Conservation (phyloP, 1,140 invertebrate species). For the Megalopta genalis region DNA sequence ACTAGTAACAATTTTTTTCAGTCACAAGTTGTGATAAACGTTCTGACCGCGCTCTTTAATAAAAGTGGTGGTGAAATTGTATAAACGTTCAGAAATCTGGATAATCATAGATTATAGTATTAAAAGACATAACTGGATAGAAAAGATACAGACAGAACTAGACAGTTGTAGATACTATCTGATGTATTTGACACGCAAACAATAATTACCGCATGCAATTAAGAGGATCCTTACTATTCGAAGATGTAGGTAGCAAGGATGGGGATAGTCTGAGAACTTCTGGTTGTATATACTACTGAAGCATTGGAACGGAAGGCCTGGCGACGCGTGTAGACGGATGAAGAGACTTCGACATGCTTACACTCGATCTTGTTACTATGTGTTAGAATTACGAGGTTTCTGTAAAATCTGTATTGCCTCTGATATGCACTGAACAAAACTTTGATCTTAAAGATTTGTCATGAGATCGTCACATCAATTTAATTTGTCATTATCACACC, state of each 20-base stretch:
- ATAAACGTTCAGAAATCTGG: neutral
- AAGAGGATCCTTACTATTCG: constrained; percentile 47
- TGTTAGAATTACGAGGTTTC: constrained; percentile 23
- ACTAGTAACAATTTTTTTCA: too few relatives aligned
- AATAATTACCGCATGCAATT: constrained; percentile 70
- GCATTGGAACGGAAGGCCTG: constrained; percentile 51
- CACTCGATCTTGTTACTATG: constrained; percentile 56
- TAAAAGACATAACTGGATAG: constrained; percentile 10
- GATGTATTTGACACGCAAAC: constrained; percentile 64
- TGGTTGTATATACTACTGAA: constrained; percentile 25
- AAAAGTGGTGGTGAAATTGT: neutral
- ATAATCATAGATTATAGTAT: neutral
- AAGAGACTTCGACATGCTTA: constrained; percentile 53
- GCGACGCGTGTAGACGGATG: constrained; percentile 45
- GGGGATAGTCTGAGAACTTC: constrained; percentile 50
- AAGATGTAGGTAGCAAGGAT: neutral
- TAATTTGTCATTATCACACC: too few relatives aligned
- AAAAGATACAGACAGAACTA: constrained; percentile 6
- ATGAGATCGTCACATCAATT: neutral
- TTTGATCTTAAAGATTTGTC: neutral
- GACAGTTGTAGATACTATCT: neutral
- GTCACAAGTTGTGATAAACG: too few relatives aligned
- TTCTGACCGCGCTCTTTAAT: too few relatives aligned
- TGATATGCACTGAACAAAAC: constrained; percentile 21
- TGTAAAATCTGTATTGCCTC: constrained; percentile 53